Conservation (phyloP, 2,113 vertebrate genomes). For the Halichoerus grypus region DNA sequence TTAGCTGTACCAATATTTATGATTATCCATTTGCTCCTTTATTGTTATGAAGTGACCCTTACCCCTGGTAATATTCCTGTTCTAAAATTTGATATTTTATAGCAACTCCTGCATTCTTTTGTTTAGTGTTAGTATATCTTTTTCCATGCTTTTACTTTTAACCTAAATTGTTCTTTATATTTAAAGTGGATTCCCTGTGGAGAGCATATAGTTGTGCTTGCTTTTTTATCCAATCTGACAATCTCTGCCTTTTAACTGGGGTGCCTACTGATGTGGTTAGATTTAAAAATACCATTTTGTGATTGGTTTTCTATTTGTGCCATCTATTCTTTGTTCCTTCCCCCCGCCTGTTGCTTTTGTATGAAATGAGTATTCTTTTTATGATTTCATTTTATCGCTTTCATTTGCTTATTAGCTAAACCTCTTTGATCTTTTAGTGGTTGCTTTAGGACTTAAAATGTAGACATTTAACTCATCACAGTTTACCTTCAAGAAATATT, state of each 20-base stretch:
- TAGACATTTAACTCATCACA: background rate
- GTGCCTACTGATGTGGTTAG: background rate
- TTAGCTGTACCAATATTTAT: slow-evolving; percentile 23
- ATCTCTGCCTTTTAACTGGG: background rate
- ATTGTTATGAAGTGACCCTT: background rate
- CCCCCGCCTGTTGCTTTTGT: background rate
- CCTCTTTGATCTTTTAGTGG: background rate
- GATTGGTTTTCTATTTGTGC: background rate
- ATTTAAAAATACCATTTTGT: background rate
- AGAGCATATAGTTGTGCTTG: background rate
- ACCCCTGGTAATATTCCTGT: background rate
- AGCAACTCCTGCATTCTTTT: background rate
- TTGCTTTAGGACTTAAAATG: background rate
- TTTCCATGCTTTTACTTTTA: background rate
- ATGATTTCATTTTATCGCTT: background rate
- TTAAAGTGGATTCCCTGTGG: background rate
- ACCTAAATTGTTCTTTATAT: background rate
- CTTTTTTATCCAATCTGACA: background rate
- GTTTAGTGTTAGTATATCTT: background rate
- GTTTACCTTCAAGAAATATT: background rate
- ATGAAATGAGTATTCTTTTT: background rate
- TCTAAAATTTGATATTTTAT: background rate
- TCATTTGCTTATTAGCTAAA: background rate
- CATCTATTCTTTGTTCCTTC: background rate
- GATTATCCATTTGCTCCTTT: background rate